A percentile compares a stretch with the other conserved stretches of the same genome.
phyloP scores from a whole-genome alignment of 2,888 invertebrate species.

The Synanthedon andrenaeformis region DNA sequence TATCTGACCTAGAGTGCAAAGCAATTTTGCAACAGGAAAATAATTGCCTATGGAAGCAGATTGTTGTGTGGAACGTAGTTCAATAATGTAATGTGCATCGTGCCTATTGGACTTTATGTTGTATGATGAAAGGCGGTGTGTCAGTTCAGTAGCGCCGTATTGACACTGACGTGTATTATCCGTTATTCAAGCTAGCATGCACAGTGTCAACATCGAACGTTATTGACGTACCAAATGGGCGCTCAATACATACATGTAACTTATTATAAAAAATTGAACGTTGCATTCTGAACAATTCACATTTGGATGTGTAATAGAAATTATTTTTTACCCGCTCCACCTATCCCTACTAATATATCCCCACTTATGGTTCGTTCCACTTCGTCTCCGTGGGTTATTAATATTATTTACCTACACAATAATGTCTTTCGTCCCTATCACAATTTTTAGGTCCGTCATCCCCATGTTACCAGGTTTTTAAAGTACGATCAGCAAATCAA shows the following conservation, averaged over 20 bases:
- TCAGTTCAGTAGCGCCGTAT: constrained; percentile 5
- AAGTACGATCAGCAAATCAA: no score
- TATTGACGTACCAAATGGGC: background rate
- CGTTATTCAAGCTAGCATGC: constrained; percentile 14
- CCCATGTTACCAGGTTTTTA: no score
- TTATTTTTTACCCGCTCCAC: no score
- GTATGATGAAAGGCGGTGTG: background rate
- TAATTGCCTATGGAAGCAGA: background rate
- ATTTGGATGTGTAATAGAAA: no score
- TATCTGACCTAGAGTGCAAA: background rate
- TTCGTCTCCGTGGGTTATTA: no score
- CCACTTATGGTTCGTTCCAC: no score
- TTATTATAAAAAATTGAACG: background rate
- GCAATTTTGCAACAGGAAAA: background rate
- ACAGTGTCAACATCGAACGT: background rate
- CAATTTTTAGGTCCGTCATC: no score
- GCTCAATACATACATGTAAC: background rate
- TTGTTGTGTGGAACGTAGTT: background rate
- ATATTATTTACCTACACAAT: no score
- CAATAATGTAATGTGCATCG: background rate
- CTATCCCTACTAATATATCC: no score
- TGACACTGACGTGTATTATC: constrained; percentile 22
- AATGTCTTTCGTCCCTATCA: no score
- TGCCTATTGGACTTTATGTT: background rate
- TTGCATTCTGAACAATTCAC: no score